Conservation (phyloP, 2,888 invertebrate genomes). For the Harpagoxenus sublaevis region DNA sequence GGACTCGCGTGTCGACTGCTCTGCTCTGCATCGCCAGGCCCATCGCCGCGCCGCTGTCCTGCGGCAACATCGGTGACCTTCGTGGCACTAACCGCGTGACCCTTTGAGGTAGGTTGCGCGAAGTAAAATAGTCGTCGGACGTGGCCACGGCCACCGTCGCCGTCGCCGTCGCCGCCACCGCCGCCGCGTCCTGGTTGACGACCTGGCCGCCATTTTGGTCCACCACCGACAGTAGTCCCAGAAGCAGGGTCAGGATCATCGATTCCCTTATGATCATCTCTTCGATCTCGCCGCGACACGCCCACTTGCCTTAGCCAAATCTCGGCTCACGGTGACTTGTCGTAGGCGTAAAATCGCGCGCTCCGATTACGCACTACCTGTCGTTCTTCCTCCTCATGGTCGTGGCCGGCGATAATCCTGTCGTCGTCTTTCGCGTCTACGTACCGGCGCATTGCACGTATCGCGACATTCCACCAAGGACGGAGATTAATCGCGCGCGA, state of each 20-base stretch:
- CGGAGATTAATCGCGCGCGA: constrained; percentile 45
- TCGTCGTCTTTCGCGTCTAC: constrained; percentile 57
- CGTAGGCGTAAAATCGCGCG: constrained; percentile 54
- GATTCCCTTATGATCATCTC: constrained; percentile 82
- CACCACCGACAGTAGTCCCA: constrained; percentile 78
- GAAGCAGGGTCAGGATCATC: constrained; percentile 81
- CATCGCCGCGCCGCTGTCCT: constrained; percentile 77
- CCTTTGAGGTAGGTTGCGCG: constrained; percentile 70
- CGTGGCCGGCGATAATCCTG: constrained; percentile 66
- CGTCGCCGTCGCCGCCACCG: constrained; percentile 40
- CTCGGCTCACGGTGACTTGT: constrained; percentile 56
- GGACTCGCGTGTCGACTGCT: constrained; percentile 94
- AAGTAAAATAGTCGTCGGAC: constrained; percentile 51
- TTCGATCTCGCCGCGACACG: constrained; percentile 71
- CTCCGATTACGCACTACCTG: constrained; percentile 79
- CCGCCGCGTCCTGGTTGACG: constrained; percentile 47
- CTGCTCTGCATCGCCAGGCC: constrained; percentile 92
- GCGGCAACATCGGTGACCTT: constrained; percentile 83
- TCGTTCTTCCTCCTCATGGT: constrained; percentile 81
- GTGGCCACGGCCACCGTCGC: constrained; percentile 45
- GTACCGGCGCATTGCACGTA: constrained; percentile 49
- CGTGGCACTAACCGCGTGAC: constrained; percentile 80
- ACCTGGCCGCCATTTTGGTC: constrained; percentile 77
- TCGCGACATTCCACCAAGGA: constrained; percentile 48
- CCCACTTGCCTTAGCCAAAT: constrained; percentile 72